Percentiles rank a stretch among this genome's conserved stretches.
Evolutionary conservation across 2,113 vertebrate species (phyloP).

Genomic region (Alces alces): DNA sequence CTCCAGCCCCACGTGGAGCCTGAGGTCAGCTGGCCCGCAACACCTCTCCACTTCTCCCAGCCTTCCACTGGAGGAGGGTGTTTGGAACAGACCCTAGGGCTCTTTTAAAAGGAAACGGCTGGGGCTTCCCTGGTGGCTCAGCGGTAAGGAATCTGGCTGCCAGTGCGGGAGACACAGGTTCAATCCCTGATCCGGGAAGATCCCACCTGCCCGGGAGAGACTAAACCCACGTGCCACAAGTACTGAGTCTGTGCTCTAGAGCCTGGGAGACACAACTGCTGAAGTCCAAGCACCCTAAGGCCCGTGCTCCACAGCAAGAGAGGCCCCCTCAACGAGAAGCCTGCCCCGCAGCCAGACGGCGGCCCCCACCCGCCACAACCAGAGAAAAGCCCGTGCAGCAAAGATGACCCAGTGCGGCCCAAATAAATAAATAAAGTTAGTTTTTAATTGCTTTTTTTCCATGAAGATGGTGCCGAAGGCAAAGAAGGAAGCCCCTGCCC

Average conservation of each 20-base stretch:
- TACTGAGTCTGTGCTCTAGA: background rate
- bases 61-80: background rate
- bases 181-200: background rate
- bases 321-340: background rate
- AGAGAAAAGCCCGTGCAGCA: background rate
- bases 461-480: accelerated
- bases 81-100: background rate
- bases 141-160: background rate
- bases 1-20: accelerated
- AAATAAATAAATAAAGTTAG: background rate
- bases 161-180: background rate
- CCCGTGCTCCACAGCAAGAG: background rate
- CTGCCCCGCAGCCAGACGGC: background rate
- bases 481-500: background rate
- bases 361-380: background rate
- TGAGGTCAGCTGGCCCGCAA: background rate
- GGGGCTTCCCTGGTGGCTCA: background rate
- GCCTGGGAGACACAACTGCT: background rate
- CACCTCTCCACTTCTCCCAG: background rate
- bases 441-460: background rate
- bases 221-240: background rate
- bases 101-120: background rate
- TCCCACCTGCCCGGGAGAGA: background rate
- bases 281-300: background rate
- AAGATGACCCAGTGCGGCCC: background rate